Evolutionary conservation across 2,113 vertebrate genomes (phyloP), one percentile per base, ranked within the genome.

Genomic region (Gymnarchus niloticus): DNA sequence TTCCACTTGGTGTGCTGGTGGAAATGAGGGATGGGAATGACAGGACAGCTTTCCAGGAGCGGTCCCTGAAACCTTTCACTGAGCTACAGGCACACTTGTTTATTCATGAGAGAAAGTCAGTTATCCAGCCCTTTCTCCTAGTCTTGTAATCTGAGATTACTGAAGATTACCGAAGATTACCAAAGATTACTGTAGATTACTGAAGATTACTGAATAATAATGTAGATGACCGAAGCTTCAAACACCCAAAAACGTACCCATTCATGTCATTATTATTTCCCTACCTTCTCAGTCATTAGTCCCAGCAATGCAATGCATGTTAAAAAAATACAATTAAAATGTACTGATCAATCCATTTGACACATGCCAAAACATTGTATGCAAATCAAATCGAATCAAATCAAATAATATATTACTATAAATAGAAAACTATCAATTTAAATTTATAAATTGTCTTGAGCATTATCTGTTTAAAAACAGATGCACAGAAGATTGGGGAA

Each of bases 21-120:
- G 90, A 93, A 93, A 93, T 88, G 78, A 46, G 87, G 87, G 91
- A 85, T 87, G 90, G 90, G 91, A 92, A 89, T 91, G 89, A 87
- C 91, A 91, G 92, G 90, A 94, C 92, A 90, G 91, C 89, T 92
- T 93, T 93, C 90, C 91, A 93, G 91, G 91, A 89, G 89, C 90
- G 85, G 91, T 69, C 84, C 52, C 90, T 91, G 89, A 90, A 91
- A 90, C 91, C 85, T 83, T 87, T 86, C 88, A 86, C 91, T 21
- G 89, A 69, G 28, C 17, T 59, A 14, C 87, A 86, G 90, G 92
- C 88, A 91, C 87, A 78, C 2, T 51, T 1, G 90, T 89, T 92
- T 87, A 85, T 76, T 89, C 46, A 5, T 21, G 7, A 9, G 25
- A 41, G 12, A 56, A 56, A 59, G 17, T 14, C 25, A 28, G 44